Percentiles rank a stretch among this genome's conserved stretches.
phyloP scores from a whole-genome alignment of 2,888 invertebrate genomes.

The Helobdella robusta region DNA sequence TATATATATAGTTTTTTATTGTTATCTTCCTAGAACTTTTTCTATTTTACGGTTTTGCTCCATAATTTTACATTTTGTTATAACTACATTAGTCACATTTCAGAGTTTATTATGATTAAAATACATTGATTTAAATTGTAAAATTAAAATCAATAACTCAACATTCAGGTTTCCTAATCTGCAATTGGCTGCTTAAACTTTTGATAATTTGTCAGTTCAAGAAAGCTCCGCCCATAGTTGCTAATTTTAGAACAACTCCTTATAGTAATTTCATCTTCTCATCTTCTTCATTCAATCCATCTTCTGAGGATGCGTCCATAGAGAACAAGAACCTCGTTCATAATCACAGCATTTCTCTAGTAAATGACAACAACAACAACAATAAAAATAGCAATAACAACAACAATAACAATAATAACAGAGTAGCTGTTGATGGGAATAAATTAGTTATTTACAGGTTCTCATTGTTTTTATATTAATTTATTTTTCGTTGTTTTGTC shows the following conservation, averaged over 20 bases:
- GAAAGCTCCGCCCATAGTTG: background rate
- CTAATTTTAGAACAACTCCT: background rate
- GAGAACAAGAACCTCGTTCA: background rate
- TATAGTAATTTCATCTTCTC: background rate
- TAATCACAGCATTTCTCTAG: background rate
- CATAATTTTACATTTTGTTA: too few relatives aligned
- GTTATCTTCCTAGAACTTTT: too few relatives aligned
- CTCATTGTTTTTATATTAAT: too few relatives aligned
- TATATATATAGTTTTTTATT: too few relatives aligned
- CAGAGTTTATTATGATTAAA: background rate
- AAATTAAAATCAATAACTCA: background rate
- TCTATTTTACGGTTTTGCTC: too few relatives aligned
- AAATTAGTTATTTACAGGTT: too few relatives aligned
- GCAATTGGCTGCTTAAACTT: slow-evolving; percentile 9
- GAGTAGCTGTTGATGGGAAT: background rate
- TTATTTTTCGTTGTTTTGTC: too few relatives aligned
- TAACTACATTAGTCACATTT: too few relatives aligned
- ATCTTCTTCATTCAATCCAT: background rate
- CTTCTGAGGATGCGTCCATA: background rate
- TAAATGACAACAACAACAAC: background rate
- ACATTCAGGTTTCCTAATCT: background rate
- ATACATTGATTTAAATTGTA: background rate
- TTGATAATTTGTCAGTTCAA: background rate
- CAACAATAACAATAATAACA: background rate
- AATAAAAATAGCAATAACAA: background rate